Conservation (phyloP, 2,113 vertebrate genomes). For the Calypte anna region DNA sequence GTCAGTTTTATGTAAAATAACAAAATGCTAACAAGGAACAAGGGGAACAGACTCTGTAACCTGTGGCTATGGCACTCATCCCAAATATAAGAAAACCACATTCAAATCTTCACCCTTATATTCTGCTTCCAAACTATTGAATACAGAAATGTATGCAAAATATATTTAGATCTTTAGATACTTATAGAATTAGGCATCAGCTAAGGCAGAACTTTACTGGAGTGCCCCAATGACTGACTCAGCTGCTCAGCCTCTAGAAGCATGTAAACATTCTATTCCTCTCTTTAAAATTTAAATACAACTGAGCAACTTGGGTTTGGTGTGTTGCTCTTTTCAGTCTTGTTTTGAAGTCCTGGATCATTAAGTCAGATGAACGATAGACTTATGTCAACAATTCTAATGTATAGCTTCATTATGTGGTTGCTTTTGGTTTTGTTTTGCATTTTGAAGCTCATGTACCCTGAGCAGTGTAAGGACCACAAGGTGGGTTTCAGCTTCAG, state of each 20-base stretch:
- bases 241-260: background rate
- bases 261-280: background rate
- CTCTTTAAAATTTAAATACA: background rate
- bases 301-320: background rate
- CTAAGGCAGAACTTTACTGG: background rate
- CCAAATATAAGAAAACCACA: background rate
- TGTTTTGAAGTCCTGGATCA: background rate
- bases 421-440: background rate
- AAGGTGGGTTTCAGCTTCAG: background rate
- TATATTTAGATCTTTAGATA: background rate
- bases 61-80: background rate
- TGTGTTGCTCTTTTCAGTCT: background rate
- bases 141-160: background rate
- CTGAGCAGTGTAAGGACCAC: background rate
- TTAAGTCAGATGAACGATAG: accelerated
- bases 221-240: background rate
- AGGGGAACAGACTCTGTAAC: background rate
- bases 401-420: accelerated
- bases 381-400: background rate
- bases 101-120: background rate
- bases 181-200: background rate
- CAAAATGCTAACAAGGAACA: background rate
- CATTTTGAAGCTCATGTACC: background rate
- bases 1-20: background rate
- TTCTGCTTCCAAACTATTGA: background rate